phyloP scores from a whole-genome alignment of 2,113 vertebrate genomes.

The Gadus macrocephalus region DNA sequence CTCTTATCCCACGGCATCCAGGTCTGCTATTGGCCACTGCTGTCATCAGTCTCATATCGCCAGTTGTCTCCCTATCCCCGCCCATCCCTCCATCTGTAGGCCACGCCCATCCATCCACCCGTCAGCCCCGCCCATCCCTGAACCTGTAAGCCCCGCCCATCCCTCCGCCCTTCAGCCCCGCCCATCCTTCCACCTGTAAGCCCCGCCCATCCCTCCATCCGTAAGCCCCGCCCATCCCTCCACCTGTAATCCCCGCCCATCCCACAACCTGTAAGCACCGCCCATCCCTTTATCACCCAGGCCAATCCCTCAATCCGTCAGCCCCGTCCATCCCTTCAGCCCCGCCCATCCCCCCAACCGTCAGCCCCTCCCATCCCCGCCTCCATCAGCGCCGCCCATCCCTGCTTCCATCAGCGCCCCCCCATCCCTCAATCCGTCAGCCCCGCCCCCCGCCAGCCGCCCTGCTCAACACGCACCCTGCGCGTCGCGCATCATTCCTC shows the following conservation, averaged over 20 bases:
- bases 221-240: conserved; percentile 50
- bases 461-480: conserved; percentile 9
- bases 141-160: conserved; percentile 5
- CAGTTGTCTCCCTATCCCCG: too few relatives aligned
- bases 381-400: neutral
- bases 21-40: too few relatives aligned
- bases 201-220: conserved; percentile 49
- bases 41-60: too few relatives aligned
- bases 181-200: conserved; percentile 41
- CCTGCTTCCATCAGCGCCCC: neutral
- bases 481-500: conserved; percentile 53
- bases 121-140: too few relatives aligned
- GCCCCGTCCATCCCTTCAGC: conserved; percentile 4
- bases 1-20: too few relatives aligned
- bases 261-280: neutral
- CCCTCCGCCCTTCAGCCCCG: conserved; percentile 46
- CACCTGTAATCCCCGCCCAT: conserved; percentile 46
- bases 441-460: conserved; percentile 12
- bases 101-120: neutral
- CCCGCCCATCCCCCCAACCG: conserved; percentile 37
- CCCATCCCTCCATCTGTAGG: neutral
- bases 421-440: conserved; percentile 17
- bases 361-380: conserved; percentile 1
- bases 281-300: neutral
- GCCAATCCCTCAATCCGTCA: neutral